Percentiles rank a stretch among this genome's conserved stretches.
These are phyloP conservation scores for Hepsetus odoe DNA, from an alignment of 2,113 vertebrate species.

Conservation along the genomic window DNA sequence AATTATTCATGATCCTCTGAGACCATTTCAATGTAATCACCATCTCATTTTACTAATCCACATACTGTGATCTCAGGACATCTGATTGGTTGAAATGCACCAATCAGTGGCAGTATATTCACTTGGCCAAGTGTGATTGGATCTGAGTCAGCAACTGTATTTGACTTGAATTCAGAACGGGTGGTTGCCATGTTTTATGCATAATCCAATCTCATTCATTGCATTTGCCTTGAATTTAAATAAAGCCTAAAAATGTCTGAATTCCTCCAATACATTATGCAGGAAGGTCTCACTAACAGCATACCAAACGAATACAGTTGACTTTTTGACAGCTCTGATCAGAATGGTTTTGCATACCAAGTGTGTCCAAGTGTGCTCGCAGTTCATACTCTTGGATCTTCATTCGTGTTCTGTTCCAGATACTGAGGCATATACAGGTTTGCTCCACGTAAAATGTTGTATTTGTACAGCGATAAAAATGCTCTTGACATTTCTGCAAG, in stretches of 20 bases:
- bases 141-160: slow-evolving; percentile 29
- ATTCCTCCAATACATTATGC: slow-evolving; percentile 7
- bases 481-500: not conserved
- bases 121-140: slow-evolving; percentile 3
- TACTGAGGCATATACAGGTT: no score
- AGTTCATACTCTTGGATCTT: not conserved
- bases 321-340: not conserved
- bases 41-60: slow-evolving; percentile 33
- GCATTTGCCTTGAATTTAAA: slow-evolving; percentile 34
- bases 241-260: slow-evolving; percentile 19
- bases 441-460: no score
- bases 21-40: slow-evolving; percentile 41
- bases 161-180: not conserved
- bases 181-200: slow-evolving; percentile 36
- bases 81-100: slow-evolving; percentile 34
- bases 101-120: slow-evolving; percentile 11
- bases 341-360: not conserved
- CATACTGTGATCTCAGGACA: slow-evolving; percentile 26
- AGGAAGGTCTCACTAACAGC: not conserved
- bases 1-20: slow-evolving; percentile 43
- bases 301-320: slow-evolving; percentile 2
- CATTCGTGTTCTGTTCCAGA: not conserved
- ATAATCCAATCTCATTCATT: slow-evolving; percentile 10
- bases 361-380: not conserved
- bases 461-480: no score